Base-by-base conservation (phyloP, 2,888 invertebrate species). In the Blomia tropicalis region DNA sequence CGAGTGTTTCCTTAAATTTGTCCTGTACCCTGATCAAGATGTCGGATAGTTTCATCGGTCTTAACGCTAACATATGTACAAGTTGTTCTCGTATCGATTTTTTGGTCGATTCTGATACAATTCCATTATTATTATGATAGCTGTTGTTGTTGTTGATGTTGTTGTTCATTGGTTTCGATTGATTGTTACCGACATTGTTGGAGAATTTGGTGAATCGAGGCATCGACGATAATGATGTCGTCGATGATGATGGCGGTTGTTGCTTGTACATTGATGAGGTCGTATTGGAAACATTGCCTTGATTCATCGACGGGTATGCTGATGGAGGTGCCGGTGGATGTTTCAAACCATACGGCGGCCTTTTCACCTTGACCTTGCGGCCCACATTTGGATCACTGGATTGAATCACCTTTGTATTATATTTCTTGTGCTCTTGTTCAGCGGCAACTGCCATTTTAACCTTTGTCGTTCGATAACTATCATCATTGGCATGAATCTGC, bases 401-500 rank as follows among this genome's bases (percentile, higher is more conserved):
- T 76, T 91, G 90, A 73, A 92, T 91, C 75, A 88, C 91, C 74
- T 89, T 83, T 71, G 90, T 87, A 78, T 90, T 88, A 79, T 89
- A 89, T 75, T 88, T 90, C 78, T 89, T 90, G 77, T 84, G 87
- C 76, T 85, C 86, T 74, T 91, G 87, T 75, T 90, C 88, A 69
- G 85, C 87, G 72, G 83, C 73, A 62, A 70, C 83, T 71, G 87
- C 87, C 87, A 93, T 89, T 71, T 87, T 83, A 74, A 86, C 83
- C 76, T 84, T 82, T 69, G 93, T 93, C 70, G 85, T 83, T 77
- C 88, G 88, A 77, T 92, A 93, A 65, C 90, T 87, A 79, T 93
- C 92, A 73, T 92, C 92, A 72, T 89, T 92, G 71, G 93, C 93
- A 74, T 86, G 87, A 70, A 93, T 85, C 68, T 88, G 83, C 82